phyloP scores from a whole-genome alignment of 2,888 invertebrate genomes.

The Druceiella hillmani region DNA sequence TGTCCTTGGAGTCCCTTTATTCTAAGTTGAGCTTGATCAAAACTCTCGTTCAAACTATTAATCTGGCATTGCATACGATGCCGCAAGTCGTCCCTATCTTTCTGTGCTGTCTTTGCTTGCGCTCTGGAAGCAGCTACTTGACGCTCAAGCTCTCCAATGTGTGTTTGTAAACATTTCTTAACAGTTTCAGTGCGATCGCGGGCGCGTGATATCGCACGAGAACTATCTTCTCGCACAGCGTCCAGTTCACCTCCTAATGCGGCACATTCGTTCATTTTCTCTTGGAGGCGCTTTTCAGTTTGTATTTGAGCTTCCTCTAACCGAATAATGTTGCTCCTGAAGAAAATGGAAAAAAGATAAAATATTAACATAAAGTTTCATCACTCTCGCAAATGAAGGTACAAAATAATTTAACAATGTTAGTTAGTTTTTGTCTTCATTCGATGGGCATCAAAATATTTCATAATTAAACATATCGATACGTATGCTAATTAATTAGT shows the following conservation, averaged over 20 bases:
- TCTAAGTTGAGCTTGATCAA: constrained; percentile 64
- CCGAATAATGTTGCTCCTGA: constrained; percentile 43
- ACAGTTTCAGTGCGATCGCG: constrained; percentile 61
- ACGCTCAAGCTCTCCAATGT: constrained; percentile 61
- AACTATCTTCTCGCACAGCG: constrained; percentile 61
- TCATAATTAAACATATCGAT: too few relatives aligned
- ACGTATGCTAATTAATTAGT: too few relatives aligned
- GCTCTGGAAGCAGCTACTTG: constrained; percentile 61
- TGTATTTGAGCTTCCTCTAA: constrained; percentile 55
- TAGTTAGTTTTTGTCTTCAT: too few relatives aligned
- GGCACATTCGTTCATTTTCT: constrained; percentile 63
- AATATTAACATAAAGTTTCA: too few relatives aligned
- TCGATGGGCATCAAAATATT: too few relatives aligned
- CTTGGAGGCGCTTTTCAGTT: constrained; percentile 56
- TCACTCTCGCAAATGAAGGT: too few relatives aligned
- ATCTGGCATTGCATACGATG: constrained; percentile 68
- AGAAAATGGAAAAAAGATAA: constrained; percentile 8
- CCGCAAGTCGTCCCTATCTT: constrained; percentile 65
- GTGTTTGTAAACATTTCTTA: constrained; percentile 54
- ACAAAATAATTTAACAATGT: too few relatives aligned
- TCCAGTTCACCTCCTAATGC: constrained; percentile 61
- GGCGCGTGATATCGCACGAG: constrained; percentile 58
- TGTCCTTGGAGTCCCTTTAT: constrained; percentile 60
- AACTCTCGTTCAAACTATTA: constrained; percentile 61
- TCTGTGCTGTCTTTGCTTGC: constrained; percentile 57